phyloP scores from a whole-genome alignment of 2,797 vertebrate genomes.

The Gadopsis bispinosus region DNA sequence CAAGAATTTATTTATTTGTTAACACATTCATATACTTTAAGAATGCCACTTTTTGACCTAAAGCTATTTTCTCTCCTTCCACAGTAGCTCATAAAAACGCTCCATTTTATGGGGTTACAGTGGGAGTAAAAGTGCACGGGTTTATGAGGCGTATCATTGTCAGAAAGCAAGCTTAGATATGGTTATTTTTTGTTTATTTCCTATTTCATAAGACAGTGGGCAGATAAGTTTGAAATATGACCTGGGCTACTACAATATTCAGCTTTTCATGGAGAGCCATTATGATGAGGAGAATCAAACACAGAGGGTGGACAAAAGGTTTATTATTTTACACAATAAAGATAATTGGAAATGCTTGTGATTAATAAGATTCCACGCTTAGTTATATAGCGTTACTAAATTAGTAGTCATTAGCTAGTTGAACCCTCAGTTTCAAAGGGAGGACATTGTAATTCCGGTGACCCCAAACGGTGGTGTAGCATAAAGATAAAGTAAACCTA shows the following conservation, averaged over 20 bases:
- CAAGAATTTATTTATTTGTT: constrained; percentile 20
- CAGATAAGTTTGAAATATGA: constrained; percentile 50
- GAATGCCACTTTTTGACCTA: constrained; percentile 15
- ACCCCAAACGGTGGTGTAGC: not conserved
- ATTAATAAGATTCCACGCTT: not conserved
- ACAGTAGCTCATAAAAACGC: constrained; percentile 56
- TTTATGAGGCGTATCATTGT: constrained; percentile 65
- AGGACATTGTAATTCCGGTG: constrained; percentile 33
- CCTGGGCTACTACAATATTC: not conserved
- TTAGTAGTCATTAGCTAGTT: not conserved
- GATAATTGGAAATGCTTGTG: not conserved
- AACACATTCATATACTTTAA: not conserved
- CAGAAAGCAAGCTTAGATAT: constrained; percentile 50
- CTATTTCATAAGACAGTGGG: constrained; percentile 37
- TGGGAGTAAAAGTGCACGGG: constrained; percentile 50
- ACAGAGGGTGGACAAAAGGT: not conserved
- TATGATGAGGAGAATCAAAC: not conserved
- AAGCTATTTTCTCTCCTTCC: constrained; percentile 7
- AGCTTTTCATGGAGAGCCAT: not conserved
- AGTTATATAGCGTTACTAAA: not conserved
- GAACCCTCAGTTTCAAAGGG: not conserved
- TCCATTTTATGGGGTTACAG: constrained; percentile 63
- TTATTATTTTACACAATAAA: not conserved
- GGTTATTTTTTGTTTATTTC: constrained; percentile 57
- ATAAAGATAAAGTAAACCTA: constrained; percentile 42